Base-by-base conservation (phyloP, 2,888 invertebrate species). In the Frankliniella fusca region DNA sequence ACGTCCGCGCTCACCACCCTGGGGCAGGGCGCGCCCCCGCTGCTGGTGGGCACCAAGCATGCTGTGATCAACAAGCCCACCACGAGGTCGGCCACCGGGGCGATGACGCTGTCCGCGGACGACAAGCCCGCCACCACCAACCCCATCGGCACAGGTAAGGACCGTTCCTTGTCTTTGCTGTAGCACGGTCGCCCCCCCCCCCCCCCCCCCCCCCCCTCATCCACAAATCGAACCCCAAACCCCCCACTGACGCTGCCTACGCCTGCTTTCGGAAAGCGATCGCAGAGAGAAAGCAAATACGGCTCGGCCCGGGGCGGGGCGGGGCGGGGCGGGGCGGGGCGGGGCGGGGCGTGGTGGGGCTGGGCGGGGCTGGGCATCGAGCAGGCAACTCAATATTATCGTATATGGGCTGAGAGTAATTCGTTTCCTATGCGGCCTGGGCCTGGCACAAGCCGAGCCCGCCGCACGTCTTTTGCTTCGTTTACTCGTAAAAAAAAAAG, bases 311-410 rank as follows among this genome's bases (percentile, higher is more conserved):
- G 70, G 11, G 27, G 8, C 70, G 15, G 54, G 54, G 50, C 10
- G 50, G 10, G 15, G 50, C 50, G 50, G 50, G 50, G 50, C 10
- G 50, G 10, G 15, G 50, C 50, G 50, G n/a, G n/a, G n/a, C 10
- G 50, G 50, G 50, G 50, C 50, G 15, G 54, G 15, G 5, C 5
- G 54, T 12, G 54, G 54, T 2, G 15, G 18, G 54, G 15, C 54
- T 3, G 54, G 54, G 54, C 15, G 15, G 18, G 54, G 54, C 54
- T 1, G 18, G 54, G 61, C 61, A 61, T 18, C 70, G 27, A 76
- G 70, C 70, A 23, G 70, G 70, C 70, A 76, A 76, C 70, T 76
- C 70, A 76, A 76, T 76, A 76, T 76, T 76, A 76, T 76, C 70
- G 70, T 76, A 76, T 76, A 76, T 76, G 27, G 54, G 54, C 70